Conservation (phyloP, 2,113 vertebrate species). For the Microcebus ravelobensis region DNA sequence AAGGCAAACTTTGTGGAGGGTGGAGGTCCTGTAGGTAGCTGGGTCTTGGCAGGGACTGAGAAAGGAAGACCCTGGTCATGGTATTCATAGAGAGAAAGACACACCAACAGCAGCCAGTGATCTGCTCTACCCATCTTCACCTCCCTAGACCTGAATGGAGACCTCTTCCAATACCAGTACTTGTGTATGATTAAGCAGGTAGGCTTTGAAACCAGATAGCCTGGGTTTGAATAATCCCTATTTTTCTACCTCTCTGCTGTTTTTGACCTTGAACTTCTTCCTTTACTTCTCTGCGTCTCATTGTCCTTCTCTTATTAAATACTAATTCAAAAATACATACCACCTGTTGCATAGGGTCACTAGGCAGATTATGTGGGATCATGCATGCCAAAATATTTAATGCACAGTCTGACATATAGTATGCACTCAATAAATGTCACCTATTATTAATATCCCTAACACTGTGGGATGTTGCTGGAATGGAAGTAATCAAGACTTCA, state of each 20-base stretch:
- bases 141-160: not conserved
- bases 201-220: not conserved
- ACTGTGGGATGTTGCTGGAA: conserved; percentile 1
- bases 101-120: not conserved
- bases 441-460: conserved; percentile 26
- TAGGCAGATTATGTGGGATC: not conserved
- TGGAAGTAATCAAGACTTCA: not conserved
- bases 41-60: not conserved
- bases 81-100: not conserved
- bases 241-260: not conserved
- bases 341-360: not conserved
- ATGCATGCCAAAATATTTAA: not conserved
- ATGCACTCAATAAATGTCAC: conserved; percentile 34
- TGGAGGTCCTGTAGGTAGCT: not conserved
- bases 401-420: not conserved
- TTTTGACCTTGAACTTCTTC: conserved; percentile 5
- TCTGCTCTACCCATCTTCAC: not conserved
- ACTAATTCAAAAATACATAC: not conserved
- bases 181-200: not conserved
- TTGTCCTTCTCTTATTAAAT: not conserved
- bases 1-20: not conserved
- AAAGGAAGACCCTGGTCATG: not conserved
- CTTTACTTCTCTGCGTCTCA: not conserved
- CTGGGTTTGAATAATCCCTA: not conserved
- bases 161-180: not conserved